Evolutionary conservation across 2,888 invertebrate species (phyloP).

Genomic region (Homarus gammarus): DNA sequence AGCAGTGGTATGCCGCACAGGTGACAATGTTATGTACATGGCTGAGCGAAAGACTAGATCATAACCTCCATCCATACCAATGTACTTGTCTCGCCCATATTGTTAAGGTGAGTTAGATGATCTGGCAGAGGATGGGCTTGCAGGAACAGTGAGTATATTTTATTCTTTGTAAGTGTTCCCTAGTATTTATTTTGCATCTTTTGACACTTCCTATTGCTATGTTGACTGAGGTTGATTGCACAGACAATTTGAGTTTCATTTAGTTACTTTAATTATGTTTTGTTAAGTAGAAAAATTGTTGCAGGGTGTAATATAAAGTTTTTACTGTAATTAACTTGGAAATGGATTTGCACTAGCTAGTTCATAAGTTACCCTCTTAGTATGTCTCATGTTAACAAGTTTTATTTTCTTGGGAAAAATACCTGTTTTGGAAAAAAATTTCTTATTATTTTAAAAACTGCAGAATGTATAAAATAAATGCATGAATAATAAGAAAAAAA

Average conservation of each 20-base stretch:
- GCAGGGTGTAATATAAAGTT: slow-evolving; percentile 47
- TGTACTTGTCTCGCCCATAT: slow-evolving; percentile 98
- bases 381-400: slow-evolving; percentile 41
- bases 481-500: background rate
- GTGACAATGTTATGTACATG: slow-evolving; percentile 95
- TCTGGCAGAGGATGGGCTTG: background rate
- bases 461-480: background rate
- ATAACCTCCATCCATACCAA: slow-evolving; percentile 96
- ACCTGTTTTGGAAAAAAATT: background rate
- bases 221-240: slow-evolving; percentile 62
- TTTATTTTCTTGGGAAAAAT: slow-evolving; percentile 47
- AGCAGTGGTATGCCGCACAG: slow-evolving; percentile 93
- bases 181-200: slow-evolving; percentile 58
- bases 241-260: slow-evolving; percentile 46
- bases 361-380: slow-evolving; percentile 51
- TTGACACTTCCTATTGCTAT: slow-evolving; percentile 54
- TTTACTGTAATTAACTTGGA: slow-evolving; percentile 51
- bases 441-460: background rate
- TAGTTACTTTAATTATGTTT: slow-evolving; percentile 41
- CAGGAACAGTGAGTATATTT: slow-evolving; percentile 61
- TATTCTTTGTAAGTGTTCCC: slow-evolving; percentile 56
- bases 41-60: slow-evolving; percentile 94
- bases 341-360: slow-evolving; percentile 58
- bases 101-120: slow-evolving; percentile 85
- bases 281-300: slow-evolving; percentile 59